Base-by-base conservation (phyloP, 2,113 vertebrate genomes). In the Chlorodrepanis virens region DNA sequence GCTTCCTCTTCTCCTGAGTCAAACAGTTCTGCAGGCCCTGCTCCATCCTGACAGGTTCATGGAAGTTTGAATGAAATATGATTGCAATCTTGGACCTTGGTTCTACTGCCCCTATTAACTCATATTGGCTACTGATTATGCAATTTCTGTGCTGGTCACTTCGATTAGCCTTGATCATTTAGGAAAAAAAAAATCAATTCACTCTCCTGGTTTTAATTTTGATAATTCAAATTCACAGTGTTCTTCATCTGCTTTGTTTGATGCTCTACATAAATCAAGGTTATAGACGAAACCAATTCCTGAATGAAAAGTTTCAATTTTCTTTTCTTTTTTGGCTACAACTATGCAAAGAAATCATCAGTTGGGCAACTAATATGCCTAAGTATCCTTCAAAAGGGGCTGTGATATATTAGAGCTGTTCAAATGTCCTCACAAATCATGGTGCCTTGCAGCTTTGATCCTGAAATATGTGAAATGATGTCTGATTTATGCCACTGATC, bases 331-430 rank as follows among this genome's bases (percentile, higher is more conserved):
- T 96, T 97, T 95, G 91, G 94, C 97, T 93, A 96, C 86, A 93
- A 94, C 90, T 92, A 74, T 2, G 47, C 96, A 96, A 95, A 97
- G 98, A 98, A 98, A 97, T 96, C 94, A 96, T 97, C 95, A 97
- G 98, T 97, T 97, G 97, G 94, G 96, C 96, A 98, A 97, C 97
- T 98, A 98, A 98, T 98, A 98, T 95, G 93, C 93, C 96, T 98
- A 97, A 98, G 97, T 98, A 97, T 97, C 97, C 95, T 97, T 97
- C 93, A 94, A 96, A 97, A 98, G 91, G 93, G 96, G 33, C 88
- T 68, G 67, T 97, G 96, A 98, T 98, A 93, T 98, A 98, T 98
- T 97, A 93, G 72, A 96, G 95, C 97, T 98, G 96, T 97, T 97
- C 94, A 96, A 83, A 94, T 28, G 87, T 96, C 94, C 65, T 91